Evolutionary conservation across 2,797 vertebrate genomes (phyloP).

Genomic region (Pelochelys cantorii): DNA sequence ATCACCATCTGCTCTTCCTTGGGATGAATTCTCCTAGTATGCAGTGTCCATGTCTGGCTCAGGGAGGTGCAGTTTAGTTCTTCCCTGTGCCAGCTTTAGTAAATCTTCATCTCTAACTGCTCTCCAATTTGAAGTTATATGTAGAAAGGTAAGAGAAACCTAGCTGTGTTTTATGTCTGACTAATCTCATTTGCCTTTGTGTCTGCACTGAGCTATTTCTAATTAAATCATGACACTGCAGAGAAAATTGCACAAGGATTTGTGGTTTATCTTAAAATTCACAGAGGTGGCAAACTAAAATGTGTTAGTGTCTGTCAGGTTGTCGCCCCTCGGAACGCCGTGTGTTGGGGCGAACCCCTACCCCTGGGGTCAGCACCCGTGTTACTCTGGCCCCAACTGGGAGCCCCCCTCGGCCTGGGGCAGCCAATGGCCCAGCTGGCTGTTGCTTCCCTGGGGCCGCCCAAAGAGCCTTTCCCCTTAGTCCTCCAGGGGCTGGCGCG

Average conservation of each 20-base stretch:
- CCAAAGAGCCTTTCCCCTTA: too few relatives aligned
- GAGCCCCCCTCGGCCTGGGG: too few relatives aligned
- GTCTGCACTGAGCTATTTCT: neutral
- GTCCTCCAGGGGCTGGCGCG: too few relatives aligned
- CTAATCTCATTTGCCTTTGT: neutral
- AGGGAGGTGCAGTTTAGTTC: neutral
- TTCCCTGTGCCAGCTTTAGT: neutral
- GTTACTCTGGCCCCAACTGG: too few relatives aligned
- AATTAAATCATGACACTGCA: neutral
- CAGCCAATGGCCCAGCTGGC: too few relatives aligned
- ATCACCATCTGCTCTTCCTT: neutral
- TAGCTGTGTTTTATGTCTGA: neutral
- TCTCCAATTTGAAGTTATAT: constrained; percentile 5
- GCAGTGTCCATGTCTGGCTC: too few relatives aligned
- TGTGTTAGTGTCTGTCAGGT: neutral
- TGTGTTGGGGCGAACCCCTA: too few relatives aligned
- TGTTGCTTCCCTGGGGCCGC: too few relatives aligned
- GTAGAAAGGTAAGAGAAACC: neutral
- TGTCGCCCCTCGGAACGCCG: too few relatives aligned
- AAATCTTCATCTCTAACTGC: neutral
- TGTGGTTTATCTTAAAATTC: neutral
- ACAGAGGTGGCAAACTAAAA: neutral
- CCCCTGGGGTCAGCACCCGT: too few relatives aligned
- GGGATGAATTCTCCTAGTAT: neutral
- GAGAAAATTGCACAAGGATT: neutral